Base-by-base conservation (phyloP, 2,888 invertebrate genomes). In the Podabrus alpinus region DNA sequence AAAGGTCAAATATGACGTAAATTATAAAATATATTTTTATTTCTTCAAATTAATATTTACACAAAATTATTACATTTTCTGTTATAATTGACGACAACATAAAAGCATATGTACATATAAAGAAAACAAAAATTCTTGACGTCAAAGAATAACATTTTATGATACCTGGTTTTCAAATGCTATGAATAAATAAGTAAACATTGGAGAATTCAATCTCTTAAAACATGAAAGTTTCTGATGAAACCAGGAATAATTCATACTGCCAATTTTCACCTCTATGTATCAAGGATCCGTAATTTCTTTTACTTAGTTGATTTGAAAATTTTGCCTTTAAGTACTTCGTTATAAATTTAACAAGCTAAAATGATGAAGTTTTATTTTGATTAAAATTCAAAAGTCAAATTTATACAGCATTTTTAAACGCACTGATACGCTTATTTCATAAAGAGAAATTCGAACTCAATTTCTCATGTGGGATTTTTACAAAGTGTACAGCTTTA, bases 161-260 rank as follows among this genome's bases (percentile, higher is more conserved):
- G 67, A 17, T 45, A 16, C 29, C 66, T 21, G 71, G 24, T 71
- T 71, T 71, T 67, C 66, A 66, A 71, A 71, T 71, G 66, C 60
- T 66, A 71, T 71, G 71, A 71, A 71, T 71, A 71, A 71, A 60
- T 71, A 71, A 71, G 71, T 67, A 71, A 71, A 71, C 67, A 59
- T 25, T 67, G 67, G 66, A 59, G 71, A 71, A 71, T 71, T 71
- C 71, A 71, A 71, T 71, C 71, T 71, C 67, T 59, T 59, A 66
- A 45, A 67, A 71, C 67, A 61, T 45, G 60, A 71, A 71, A 71
- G 71, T 71, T 69, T 71, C 66, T 71, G 67, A 71, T 71, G 67
- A 71, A 71, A 71, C 66, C 59, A 60, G 19, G 67, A 71, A 71
- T 71, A 66, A 71, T 71, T 71, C 66, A 71, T 71, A 25, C 66